Evolutionary conservation across 2,888 invertebrate genomes (phyloP).

Genomic region (Habrosyne pyritoides): DNA sequence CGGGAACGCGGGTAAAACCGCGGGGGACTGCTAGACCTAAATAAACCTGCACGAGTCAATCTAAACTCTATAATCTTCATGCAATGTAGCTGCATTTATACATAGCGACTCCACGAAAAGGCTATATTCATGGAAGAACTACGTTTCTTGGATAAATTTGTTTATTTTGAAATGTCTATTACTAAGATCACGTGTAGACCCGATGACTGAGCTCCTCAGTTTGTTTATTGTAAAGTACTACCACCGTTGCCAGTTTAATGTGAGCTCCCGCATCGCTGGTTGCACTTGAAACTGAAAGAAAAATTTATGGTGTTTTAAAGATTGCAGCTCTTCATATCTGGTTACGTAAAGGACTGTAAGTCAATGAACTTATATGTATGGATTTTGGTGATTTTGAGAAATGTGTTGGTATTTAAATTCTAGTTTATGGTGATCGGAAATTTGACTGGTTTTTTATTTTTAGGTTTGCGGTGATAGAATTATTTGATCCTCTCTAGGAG

Average conservation of each 20-base stretch:
- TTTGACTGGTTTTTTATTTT: constrained; percentile 24
- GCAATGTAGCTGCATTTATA: background rate
- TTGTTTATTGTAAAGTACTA: constrained; percentile 63
- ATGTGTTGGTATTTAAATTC: constrained; percentile 8
- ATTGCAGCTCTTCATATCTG: constrained; percentile 27
- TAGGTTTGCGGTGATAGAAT: constrained; percentile 9
- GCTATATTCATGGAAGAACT: constrained; percentile 65
- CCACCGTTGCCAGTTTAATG: constrained; percentile 43
- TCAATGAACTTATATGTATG: constrained; percentile 32
- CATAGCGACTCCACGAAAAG: constrained; percentile 44
- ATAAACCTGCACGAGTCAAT: background rate
- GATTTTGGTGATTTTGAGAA: constrained; percentile 5
- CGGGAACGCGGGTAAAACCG: no score
- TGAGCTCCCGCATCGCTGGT: constrained; percentile 31
- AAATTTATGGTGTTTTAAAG: constrained; percentile 14
- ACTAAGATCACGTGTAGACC: constrained; percentile 59
- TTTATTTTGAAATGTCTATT: constrained; percentile 78
- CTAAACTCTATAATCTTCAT: background rate
- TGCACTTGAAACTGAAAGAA: constrained; percentile 10
- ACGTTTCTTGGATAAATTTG: constrained; percentile 50
- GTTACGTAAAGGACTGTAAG: constrained; percentile 24
- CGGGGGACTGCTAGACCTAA: no score
- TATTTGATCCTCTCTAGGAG: no score
- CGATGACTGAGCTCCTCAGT: constrained; percentile 70
- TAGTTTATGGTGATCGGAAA: background rate